Conservation (phyloP, 2,888 invertebrate species). For the Entomobrya multifasciata region DNA sequence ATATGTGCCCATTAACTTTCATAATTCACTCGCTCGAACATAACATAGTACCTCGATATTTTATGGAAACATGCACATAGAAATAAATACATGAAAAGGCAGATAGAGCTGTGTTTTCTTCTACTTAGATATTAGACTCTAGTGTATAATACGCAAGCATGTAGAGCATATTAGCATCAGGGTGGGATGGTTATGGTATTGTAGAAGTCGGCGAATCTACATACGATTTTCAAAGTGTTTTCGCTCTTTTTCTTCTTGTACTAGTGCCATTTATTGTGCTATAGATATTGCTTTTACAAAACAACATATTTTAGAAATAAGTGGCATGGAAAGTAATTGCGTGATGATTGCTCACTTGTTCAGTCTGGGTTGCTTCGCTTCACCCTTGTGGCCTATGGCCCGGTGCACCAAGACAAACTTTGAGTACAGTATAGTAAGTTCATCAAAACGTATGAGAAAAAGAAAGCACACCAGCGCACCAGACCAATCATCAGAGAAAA, state of each 20-base stretch:
- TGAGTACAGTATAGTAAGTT: too few relatives aligned
- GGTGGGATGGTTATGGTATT: not conserved
- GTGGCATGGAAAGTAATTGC: slow-evolving; percentile 74
- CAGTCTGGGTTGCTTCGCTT: slow-evolving; percentile 64
- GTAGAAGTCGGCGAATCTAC: not conserved
- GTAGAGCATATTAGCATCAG: not conserved
- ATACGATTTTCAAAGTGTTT: slow-evolving; percentile 46
- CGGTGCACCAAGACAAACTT: not conserved
- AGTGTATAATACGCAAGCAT: not conserved
- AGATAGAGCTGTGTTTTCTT: too few relatives aligned
- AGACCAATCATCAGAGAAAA: slow-evolving; percentile 47
- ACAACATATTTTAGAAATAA: slow-evolving; percentile 28
- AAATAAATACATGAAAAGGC: not conserved
- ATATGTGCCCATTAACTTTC: slow-evolving; percentile 69
- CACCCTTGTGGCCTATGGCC: slow-evolving; percentile 51
- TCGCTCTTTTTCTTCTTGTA: slow-evolving; percentile 13
- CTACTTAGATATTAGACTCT: too few relatives aligned
- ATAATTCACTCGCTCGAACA: slow-evolving; percentile 63
- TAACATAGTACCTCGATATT: slow-evolving; percentile 10
- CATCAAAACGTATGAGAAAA: not conserved
- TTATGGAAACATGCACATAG: slow-evolving; percentile 18
- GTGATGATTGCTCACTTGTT: slow-evolving; percentile 75
- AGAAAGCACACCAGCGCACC: not conserved
- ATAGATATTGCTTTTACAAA: slow-evolving; percentile 5
- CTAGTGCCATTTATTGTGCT: not conserved